These are phyloP conservation scores for Sciurus carolinensis DNA, from an alignment of 2,797 vertebrate genomes.

Conservation along the genomic window DNA sequence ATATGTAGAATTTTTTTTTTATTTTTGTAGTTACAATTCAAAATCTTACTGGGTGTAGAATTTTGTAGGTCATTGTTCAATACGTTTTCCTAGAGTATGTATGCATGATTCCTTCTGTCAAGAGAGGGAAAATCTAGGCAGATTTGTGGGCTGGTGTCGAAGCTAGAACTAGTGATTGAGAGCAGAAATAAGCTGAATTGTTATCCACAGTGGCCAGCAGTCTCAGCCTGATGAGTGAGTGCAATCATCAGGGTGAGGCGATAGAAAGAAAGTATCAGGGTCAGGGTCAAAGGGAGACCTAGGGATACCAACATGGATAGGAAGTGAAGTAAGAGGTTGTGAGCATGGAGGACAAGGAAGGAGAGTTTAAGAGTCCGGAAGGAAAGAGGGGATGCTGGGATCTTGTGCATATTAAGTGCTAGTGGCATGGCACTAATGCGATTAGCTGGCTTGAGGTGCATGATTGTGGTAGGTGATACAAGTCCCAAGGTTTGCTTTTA, in stretches of 20 bases:
- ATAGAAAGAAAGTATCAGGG: background rate
- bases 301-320: background rate
- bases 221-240: background rate
- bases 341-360: background rate
- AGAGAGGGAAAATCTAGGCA: background rate
- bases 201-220: background rate
- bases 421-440: background rate
- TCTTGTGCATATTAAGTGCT: background rate
- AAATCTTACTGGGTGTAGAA: background rate
- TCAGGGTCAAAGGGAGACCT: background rate
- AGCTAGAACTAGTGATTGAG: background rate
- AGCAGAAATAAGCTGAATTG: conserved; percentile 6
- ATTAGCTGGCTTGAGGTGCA: background rate
- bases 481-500: conserved; percentile 29
- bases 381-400: background rate
- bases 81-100: conserved; percentile 26
- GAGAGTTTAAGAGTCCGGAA: background rate
- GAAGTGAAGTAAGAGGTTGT: background rate
- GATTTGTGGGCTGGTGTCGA: background rate
- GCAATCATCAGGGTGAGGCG: background rate
- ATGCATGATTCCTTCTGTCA: background rate
- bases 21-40: conserved; percentile 9
- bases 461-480: background rate
- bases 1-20: background rate
- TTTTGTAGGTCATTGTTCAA: background rate